Percentiles rank a stretch among this genome's conserved stretches.
phyloP scores from a whole-genome alignment of 2,888 invertebrate species.

The Synergus gifuensis region DNA sequence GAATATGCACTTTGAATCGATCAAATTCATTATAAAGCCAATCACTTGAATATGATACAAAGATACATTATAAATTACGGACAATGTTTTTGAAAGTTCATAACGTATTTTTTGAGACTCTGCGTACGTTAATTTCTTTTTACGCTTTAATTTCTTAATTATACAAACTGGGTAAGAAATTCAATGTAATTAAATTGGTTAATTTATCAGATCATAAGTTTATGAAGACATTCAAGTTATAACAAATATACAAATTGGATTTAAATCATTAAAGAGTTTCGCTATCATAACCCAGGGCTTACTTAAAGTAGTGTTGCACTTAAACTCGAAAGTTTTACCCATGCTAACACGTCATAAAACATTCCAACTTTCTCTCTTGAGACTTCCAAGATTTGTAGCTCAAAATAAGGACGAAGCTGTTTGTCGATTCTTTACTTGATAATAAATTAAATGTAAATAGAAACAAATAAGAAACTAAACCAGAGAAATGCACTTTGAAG shows the following conservation, averaged over 20 bases:
- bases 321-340: background rate
- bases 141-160: no score
- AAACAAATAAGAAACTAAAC: no score
- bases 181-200: background rate
- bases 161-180: background rate
- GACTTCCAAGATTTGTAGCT: background rate
- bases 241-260: background rate
- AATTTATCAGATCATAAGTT: background rate
- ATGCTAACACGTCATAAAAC: background rate
- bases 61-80: no score
- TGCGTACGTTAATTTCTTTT: no score
- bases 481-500: no score
- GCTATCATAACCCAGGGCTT: background rate
- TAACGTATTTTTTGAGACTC: no score
- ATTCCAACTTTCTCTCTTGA: background rate
- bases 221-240: background rate
- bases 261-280: background rate
- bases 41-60: no score
- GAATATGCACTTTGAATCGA: conserved; percentile 1
- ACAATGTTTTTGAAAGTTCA: no score
- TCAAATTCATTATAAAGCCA: no score
- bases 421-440: background rate
- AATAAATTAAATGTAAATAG: background rate
- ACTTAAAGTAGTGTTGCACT: background rate
- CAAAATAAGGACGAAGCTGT: background rate